A percentile compares a stretch with the other conserved stretches of the same genome.
These are phyloP conservation scores for Microtus oregoni DNA, from an alignment of 2,113 vertebrate species.

Conservation along the genomic window DNA sequence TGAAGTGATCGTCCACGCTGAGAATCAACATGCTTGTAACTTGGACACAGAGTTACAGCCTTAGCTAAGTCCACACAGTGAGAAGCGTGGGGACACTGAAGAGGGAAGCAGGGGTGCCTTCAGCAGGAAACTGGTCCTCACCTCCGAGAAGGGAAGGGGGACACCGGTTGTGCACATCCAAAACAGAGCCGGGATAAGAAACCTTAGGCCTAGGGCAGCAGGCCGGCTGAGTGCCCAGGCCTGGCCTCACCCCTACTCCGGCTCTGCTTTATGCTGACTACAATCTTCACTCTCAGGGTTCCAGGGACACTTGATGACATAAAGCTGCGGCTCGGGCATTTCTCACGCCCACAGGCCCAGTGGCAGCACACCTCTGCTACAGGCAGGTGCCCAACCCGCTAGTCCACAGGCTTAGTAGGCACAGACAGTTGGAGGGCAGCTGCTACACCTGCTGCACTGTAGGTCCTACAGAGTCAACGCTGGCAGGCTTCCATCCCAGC, in stretches of 20 bases:
- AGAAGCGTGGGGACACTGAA: background rate
- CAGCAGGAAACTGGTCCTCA: background rate
- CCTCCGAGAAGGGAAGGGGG: background rate
- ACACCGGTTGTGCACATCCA: too few relatives aligned
- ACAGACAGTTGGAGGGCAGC: background rate
- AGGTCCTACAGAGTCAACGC: background rate
- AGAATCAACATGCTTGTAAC: background rate
- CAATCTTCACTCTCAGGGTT: background rate
- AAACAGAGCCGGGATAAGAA: background rate
- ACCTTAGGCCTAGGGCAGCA: background rate
- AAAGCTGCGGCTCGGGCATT: background rate
- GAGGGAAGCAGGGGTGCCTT: background rate
- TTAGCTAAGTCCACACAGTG: background rate
- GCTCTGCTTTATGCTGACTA: background rate
- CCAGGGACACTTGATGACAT: background rate
- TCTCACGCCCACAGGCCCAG: background rate
- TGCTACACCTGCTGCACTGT: background rate
- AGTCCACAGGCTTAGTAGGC: background rate
- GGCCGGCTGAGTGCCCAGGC: background rate
- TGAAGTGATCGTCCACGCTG: background rate
- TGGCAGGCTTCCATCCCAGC: background rate
- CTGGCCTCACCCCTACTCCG: background rate
- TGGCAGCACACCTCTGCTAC: background rate
- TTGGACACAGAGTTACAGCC: background rate
- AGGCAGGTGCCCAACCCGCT: background rate